phyloP scores from a whole-genome alignment of 2,888 invertebrate species.

The Orchestes rusci region DNA sequence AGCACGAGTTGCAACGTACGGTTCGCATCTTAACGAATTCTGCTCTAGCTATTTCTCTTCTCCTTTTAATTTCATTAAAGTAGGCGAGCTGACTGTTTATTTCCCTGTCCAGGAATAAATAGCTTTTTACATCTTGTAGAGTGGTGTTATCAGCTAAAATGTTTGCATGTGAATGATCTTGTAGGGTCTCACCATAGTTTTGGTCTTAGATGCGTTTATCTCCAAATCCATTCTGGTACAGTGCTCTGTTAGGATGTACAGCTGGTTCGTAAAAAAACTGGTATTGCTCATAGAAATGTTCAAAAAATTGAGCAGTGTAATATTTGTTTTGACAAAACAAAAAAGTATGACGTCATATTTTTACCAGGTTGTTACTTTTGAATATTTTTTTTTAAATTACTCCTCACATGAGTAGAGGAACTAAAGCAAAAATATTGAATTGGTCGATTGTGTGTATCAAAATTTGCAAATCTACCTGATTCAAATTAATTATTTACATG shows the following conservation, averaged over 20 bases:
- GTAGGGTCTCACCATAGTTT: background rate
- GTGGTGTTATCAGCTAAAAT: background rate
- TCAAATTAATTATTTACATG: too few relatives aligned
- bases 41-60: background rate
- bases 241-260: background rate
- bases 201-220: background rate
- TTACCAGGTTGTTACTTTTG: too few relatives aligned
- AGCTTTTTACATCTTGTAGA: background rate
- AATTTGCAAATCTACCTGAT: too few relatives aligned
- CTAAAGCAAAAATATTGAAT: too few relatives aligned
- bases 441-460: too few relatives aligned
- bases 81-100: background rate
- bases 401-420: too few relatives aligned
- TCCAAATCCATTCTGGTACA: background rate
- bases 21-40: background rate
- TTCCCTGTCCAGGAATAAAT: background rate
- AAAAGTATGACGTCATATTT: too few relatives aligned
- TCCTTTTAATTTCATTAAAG: background rate
- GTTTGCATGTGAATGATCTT: background rate
- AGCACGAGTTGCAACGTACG: background rate
- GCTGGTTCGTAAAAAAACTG: too few relatives aligned
- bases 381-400: too few relatives aligned
- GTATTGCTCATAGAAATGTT: too few relatives aligned
- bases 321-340: too few relatives aligned
- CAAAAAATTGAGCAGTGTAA: too few relatives aligned